A percentile compares a stretch with the other conserved stretches of the same genome.
Conservation (phyloP, 2,888 invertebrate genomes). For the Harpalus rufipes region DNA sequence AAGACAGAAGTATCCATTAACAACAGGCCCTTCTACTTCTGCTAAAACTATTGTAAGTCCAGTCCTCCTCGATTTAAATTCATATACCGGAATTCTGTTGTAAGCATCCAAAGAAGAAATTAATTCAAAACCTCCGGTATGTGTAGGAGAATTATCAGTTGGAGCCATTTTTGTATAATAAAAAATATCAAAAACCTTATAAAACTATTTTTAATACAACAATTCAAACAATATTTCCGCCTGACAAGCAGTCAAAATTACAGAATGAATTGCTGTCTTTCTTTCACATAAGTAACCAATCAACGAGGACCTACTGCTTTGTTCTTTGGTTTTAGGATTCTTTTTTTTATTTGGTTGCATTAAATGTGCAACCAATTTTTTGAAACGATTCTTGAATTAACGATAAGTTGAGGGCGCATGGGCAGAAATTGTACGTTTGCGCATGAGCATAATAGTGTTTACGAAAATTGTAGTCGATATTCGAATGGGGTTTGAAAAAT, state of each 20-base stretch:
- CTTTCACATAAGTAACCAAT: background rate
- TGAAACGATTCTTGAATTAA: background rate
- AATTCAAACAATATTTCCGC: background rate
- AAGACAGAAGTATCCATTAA: constrained; percentile 91
- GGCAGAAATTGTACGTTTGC: too few species aligned
- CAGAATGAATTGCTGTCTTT: constrained; percentile 27
- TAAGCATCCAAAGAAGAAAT: constrained; percentile 84
- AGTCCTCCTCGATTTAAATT: constrained; percentile 88
- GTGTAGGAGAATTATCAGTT: constrained; percentile 75
- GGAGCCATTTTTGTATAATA: constrained; percentile 72
- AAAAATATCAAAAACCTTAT: constrained; percentile 34
- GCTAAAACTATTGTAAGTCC: constrained; percentile 91
- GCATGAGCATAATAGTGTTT: too few species aligned
- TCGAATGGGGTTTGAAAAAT: too few species aligned
- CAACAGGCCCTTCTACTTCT: constrained; percentile 93
- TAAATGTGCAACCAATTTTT: constrained; percentile 11
- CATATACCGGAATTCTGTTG: constrained; percentile 87
- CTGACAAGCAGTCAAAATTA: background rate
- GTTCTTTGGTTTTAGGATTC: background rate
- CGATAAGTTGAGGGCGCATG: too few species aligned
- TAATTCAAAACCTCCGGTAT: constrained; percentile 78
- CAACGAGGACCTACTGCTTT: background rate
- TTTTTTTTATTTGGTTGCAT: background rate
- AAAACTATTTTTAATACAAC: constrained; percentile 15
- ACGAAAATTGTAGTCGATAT: too few species aligned